A percentile compares a stretch with the other conserved stretches of the same genome.
Conservation (phyloP, 2,888 invertebrate genomes). For the Pharmacophagus antenor region DNA sequence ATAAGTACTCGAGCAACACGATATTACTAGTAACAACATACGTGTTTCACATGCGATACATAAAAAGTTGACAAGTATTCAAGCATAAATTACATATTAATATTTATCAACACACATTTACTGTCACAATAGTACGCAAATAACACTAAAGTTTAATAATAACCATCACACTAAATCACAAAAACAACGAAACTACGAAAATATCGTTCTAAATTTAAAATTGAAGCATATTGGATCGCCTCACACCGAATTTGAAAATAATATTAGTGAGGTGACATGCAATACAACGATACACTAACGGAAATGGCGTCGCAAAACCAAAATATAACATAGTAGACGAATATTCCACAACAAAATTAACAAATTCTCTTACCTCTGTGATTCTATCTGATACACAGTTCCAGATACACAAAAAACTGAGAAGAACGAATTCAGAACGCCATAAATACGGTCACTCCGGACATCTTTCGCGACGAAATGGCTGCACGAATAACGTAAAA, state of each 20-base stretch:
- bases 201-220: constrained; percentile 7
- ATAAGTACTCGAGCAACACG: constrained; percentile 18
- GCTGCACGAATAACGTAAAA: constrained; percentile 72
- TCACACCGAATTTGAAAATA: constrained; percentile 15
- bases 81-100: constrained; percentile 13
- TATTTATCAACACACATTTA: constrained; percentile 11
- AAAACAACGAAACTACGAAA: constrained; percentile 1
- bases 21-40: constrained; percentile 17
- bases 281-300: constrained; percentile 19
- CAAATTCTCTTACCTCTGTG: constrained; percentile 53
- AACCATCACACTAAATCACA: constrained; percentile 11
- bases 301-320: constrained; percentile 14
- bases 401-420: constrained; percentile 62
- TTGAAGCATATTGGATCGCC: constrained; percentile 11
- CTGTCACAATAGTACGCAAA: constrained; percentile 21
- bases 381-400: constrained; percentile 49
- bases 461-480: constrained; percentile 73
- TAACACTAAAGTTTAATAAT: neutral
- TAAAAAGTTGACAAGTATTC: constrained; percentile 16
- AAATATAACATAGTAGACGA: constrained; percentile 12
- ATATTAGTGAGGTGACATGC: constrained; percentile 23
- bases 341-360: constrained; percentile 11
- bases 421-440: constrained; percentile 65
- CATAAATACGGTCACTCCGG: constrained; percentile 62
- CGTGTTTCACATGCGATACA: constrained; percentile 24